Percentiles rank a stretch among this genome's conserved stretches.
Evolutionary conservation across 2,888 invertebrate genomes (phyloP).

Genomic region (Hartigia nigra): DNA sequence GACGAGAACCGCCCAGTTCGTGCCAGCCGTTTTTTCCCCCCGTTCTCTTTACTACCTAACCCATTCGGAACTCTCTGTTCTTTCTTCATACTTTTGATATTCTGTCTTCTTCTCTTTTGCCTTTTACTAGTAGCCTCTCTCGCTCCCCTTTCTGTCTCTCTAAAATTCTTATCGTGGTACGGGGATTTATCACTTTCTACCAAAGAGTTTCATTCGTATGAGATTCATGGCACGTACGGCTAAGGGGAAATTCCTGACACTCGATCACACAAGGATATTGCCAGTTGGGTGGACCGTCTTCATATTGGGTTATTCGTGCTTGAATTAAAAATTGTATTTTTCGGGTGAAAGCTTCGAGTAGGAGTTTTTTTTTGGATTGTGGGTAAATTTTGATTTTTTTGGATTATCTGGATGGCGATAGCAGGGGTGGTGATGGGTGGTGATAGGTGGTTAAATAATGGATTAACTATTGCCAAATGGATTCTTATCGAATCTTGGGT

Average conservation of each 20-base stretch:
- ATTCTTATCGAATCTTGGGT: background rate
- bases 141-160: slow-evolving; percentile 10
- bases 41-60: background rate
- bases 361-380: background rate
- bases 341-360: background rate
- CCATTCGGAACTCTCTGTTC: background rate
- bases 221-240: slow-evolving; percentile 24
- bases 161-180: slow-evolving; percentile 23
- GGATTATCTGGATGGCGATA: background rate
- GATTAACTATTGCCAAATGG: background rate
- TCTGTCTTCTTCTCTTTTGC: background rate
- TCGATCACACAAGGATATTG: slow-evolving; percentile 19
- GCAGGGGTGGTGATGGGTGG: background rate
- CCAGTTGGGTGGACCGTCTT: background rate
- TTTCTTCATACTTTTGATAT: background rate
- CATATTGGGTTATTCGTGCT: background rate
- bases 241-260: slow-evolving; percentile 25
- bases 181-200: slow-evolving; percentile 35
- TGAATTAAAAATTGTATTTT: background rate
- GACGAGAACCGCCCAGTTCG: background rate
- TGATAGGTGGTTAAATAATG: background rate
- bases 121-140: slow-evolving; percentile 12
- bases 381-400: background rate
- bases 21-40: background rate
- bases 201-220: background rate